phyloP scores from a whole-genome alignment of 2,113 vertebrate genomes.

The Neotoma lepida region DNA sequence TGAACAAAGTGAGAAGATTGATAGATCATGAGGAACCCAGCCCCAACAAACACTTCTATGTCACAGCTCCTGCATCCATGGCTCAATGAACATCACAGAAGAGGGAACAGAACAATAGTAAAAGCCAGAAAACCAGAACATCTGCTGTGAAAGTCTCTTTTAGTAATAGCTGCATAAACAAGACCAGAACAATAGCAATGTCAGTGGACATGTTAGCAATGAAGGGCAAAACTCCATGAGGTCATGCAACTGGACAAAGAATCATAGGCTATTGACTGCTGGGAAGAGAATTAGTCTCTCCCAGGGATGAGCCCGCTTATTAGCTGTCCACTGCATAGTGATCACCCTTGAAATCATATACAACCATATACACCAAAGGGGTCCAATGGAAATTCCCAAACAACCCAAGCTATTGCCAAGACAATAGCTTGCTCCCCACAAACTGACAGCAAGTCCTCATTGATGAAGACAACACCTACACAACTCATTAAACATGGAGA shows the following conservation, averaged over 20 bases:
- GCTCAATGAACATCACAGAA: not conserved
- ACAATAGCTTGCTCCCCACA: not conserved
- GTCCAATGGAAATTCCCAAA: not conserved
- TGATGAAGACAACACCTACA: not conserved
- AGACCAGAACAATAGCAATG: not conserved
- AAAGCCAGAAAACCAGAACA: not conserved
- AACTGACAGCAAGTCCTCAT: not conserved
- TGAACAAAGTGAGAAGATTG: not conserved
- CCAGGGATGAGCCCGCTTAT: not conserved
- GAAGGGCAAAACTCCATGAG: not conserved
- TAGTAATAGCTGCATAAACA: not conserved
- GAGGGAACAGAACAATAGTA: not conserved
- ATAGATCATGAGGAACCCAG: not conserved
- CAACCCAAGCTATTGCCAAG: not conserved
- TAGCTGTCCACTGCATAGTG: not conserved
- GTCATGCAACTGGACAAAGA: no score
- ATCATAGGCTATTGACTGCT: not conserved
- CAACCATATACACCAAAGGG: not conserved
- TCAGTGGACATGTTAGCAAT: not conserved
- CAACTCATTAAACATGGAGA: not conserved
- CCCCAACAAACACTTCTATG: not conserved
- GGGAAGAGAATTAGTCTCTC: not conserved
- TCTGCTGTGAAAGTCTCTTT: not conserved
- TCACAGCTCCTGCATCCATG: not conserved
- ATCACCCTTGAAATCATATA: not conserved